A percentile compares a stretch with the other conserved stretches of the same genome.
Evolutionary conservation across 2,797 vertebrate genomes (phyloP).

Genomic region (Pseudotriccus pelzelni): DNA sequence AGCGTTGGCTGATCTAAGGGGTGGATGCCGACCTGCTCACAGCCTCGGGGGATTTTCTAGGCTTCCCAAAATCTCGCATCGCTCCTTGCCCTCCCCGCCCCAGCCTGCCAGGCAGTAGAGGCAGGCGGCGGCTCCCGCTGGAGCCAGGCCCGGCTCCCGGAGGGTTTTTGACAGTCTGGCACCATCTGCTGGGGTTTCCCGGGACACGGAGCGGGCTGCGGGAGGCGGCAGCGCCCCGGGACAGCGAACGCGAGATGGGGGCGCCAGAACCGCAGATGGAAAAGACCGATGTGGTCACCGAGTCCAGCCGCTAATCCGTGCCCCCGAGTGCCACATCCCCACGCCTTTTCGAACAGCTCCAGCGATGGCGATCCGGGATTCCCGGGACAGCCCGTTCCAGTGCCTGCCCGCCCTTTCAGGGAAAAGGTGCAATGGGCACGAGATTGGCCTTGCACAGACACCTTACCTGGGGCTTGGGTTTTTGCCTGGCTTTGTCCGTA

Average conservation of each 20-base stretch:
- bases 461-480: rapidly evolving
- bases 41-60: not conserved
- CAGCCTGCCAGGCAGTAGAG: not conserved
- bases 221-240: not conserved
- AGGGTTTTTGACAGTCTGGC: constrained; percentile 57
- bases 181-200: constrained; percentile 42
- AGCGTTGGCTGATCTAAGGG: not conserved
- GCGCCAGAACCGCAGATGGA: not conserved
- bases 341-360: not conserved
- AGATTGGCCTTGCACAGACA: not conserved
- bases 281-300: not conserved
- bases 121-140: not conserved
- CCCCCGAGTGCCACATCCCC: not conserved
- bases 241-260: too few relatives aligned
- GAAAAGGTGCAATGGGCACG: not conserved
- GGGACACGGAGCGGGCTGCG: not conserved
- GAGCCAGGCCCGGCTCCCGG: not conserved
- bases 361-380: rapidly evolving
- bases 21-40: not conserved
- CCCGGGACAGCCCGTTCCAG: not conserved
- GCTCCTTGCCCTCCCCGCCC: rapidly evolving
- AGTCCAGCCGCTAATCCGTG: not conserved
- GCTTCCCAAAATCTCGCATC: not conserved
- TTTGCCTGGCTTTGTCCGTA: not conserved
- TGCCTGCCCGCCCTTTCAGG: rapidly evolving